Conservation (phyloP, 2,888 invertebrate genomes). For the Drosophila kuntzei region DNA sequence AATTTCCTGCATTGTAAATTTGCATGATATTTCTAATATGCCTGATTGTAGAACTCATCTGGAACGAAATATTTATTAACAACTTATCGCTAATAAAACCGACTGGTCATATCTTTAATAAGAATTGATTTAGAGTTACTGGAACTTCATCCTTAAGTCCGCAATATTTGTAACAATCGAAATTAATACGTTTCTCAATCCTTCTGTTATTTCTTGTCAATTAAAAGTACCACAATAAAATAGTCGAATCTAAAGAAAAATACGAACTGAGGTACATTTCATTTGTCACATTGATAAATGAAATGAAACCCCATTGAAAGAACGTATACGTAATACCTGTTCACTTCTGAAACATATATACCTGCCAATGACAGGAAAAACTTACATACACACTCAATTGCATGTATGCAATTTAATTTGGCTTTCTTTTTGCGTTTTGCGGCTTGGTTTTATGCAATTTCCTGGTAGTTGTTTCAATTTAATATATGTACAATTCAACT, state of each 20-base stretch:
- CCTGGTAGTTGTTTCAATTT: constrained; percentile 78
- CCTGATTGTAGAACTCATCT: too few relatives aligned
- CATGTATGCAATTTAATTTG: constrained; percentile 72
- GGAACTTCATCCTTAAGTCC: too few relatives aligned
- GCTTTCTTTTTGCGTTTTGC: constrained; percentile 66
- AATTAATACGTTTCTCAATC: not conserved
- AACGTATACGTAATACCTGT: constrained; percentile 9
- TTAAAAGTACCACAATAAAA: constrained; percentile 37
- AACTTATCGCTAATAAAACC: too few relatives aligned
- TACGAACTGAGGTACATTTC: constrained; percentile 42
- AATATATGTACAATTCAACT: constrained; percentile 62
- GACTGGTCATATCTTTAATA: too few relatives aligned
- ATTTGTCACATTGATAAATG: constrained; percentile 77
- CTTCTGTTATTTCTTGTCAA: constrained; percentile 1
- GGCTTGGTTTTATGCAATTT: constrained; percentile 74
- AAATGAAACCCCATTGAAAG: constrained; percentile 53
- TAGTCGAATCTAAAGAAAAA: constrained; percentile 24
- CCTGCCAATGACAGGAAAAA: constrained; percentile 68
- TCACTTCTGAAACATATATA: constrained; percentile 46
- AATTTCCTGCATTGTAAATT: not conserved
- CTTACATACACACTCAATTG: constrained; percentile 22
- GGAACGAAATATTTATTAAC: too few relatives aligned
- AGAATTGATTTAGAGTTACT: too few relatives aligned
- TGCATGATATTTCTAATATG: too few relatives aligned
- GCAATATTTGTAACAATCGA: not conserved